Percentiles rank a stretch among this genome's conserved stretches.
These are phyloP conservation scores for Gymnarchus niloticus DNA, from an alignment of 2,113 vertebrate genomes.

Conservation along the genomic window DNA sequence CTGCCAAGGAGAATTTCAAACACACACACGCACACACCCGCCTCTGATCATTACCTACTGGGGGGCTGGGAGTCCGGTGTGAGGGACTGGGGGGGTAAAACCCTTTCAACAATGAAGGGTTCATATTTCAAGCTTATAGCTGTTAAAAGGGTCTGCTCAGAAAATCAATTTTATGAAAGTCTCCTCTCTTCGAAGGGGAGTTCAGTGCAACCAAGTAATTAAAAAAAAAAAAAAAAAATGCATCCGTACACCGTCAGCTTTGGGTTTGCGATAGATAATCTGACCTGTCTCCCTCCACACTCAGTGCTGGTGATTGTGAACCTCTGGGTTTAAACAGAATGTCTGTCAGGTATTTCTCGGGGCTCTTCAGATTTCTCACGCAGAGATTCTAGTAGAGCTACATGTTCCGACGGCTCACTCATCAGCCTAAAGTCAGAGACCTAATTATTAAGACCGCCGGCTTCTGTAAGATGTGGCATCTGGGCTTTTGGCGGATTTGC, in stretches of 20 bases:
- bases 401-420: background rate
- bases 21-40: slow-evolving; percentile 81
- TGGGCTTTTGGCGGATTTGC: background rate
- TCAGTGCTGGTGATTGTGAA: slow-evolving; percentile 77
- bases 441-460: background rate
- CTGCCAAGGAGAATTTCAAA: slow-evolving; percentile 88
- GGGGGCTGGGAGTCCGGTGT: slow-evolving; percentile 67
- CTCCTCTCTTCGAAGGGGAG: slow-evolving; percentile 91
- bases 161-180: slow-evolving; percentile 99
- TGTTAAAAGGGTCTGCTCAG: slow-evolving; percentile 96
- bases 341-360: slow-evolving; percentile 38
- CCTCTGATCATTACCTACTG: slow-evolving; percentile 92
- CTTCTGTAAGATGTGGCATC: background rate
- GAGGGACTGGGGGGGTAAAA: slow-evolving; percentile 42
- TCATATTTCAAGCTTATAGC: slow-evolving; percentile 98
- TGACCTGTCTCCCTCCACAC: slow-evolving; percentile 80
- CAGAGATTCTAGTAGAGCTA: background rate
- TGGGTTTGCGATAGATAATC: slow-evolving; percentile 85
- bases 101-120: slow-evolving; percentile 95
- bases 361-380: slow-evolving; percentile 52
- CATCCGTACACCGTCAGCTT: slow-evolving; percentile 71
- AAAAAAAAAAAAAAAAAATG: slow-evolving; percentile 72
- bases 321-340: slow-evolving; percentile 61
- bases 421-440: background rate
- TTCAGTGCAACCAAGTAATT: slow-evolving; percentile 94